A percentile compares a stretch with the other conserved stretches of the same genome.
These are phyloP conservation scores for Lasioglossum figueresi DNA, from an alignment of 2,888 invertebrate species.

Conservation along the genomic window DNA sequence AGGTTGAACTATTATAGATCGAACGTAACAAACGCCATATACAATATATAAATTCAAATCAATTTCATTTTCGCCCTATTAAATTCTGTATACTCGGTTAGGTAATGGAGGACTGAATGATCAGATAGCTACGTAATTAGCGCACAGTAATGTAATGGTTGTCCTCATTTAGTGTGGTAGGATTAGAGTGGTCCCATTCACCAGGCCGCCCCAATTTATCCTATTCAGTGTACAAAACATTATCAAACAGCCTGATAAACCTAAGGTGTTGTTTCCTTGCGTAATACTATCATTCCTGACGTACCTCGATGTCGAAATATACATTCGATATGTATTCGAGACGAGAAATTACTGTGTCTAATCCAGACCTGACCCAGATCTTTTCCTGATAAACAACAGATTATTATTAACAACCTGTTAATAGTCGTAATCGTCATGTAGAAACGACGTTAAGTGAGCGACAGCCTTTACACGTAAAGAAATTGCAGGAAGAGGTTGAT, in stretches of 20 bases:
- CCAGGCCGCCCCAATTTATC: background rate
- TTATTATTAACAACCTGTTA: background rate
- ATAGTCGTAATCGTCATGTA: no score
- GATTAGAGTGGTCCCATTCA: slow-evolving; percentile 7
- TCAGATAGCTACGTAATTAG: slow-evolving; percentile 5
- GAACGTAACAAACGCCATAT: background rate
- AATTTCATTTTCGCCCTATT: slow-evolving; percentile 3
- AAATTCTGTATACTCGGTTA: background rate
- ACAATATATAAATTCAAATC: background rate
- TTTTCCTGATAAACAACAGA: no score
- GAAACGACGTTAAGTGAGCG: no score
- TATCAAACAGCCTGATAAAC: background rate
- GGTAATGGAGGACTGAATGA: background rate
- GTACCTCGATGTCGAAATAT: background rate
- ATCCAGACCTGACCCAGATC: no score
- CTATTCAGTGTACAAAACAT: background rate
- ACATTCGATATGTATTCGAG: no score
- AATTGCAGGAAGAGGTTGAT: no score
- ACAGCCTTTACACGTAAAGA: no score
- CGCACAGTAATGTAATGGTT: slow-evolving; percentile 34
- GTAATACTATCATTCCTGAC: no score
- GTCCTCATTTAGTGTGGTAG: slow-evolving; percentile 41
- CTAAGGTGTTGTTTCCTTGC: background rate
- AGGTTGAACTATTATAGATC: background rate
- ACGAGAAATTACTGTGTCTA: no score